Evolutionary conservation across 2,888 invertebrate genomes (phyloP).

Genomic region (Dryobotodes eremita): DNA sequence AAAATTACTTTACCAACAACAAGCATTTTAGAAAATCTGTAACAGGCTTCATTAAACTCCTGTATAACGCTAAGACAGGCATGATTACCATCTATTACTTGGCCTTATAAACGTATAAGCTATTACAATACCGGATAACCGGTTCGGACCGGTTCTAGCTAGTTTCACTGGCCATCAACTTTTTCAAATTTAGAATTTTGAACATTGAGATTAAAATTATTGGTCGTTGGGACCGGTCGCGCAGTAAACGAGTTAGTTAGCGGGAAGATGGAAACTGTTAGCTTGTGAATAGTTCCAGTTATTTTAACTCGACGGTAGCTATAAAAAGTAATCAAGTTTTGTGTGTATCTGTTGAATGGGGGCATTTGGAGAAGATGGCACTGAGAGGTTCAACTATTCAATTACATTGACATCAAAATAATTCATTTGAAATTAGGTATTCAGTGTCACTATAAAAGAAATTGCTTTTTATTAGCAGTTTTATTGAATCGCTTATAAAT

Average conservation of each 20-base stretch:
- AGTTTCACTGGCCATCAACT: constrained; percentile 67
- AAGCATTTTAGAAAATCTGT: constrained; percentile 57
- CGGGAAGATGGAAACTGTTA: constrained; percentile 36
- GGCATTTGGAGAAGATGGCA: background rate
- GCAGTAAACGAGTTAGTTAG: constrained; percentile 56
- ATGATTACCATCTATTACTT: constrained; percentile 65
- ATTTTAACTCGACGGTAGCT: constrained; percentile 15
- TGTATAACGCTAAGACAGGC: constrained; percentile 58
- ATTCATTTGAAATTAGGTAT: background rate
- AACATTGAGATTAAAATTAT: constrained; percentile 70
- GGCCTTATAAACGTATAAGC: constrained; percentile 59
- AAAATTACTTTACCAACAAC: constrained; percentile 54
- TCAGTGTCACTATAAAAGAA: background rate
- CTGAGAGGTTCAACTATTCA: background rate
- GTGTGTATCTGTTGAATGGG: constrained; percentile 23
- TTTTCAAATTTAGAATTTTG: constrained; percentile 65
- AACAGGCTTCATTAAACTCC: constrained; percentile 58
- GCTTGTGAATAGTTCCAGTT: constrained; percentile 32
- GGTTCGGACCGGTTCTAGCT: constrained; percentile 61
- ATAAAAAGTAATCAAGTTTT: constrained; percentile 33
- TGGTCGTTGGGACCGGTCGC: constrained; percentile 62
- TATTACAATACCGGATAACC: constrained; percentile 63
- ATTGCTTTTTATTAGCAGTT: background rate
- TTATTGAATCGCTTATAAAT: background rate
- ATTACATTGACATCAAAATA: too few species aligned